phyloP scores from a whole-genome alignment of 2,113 vertebrate species.

The Casuarius casuarius region DNA sequence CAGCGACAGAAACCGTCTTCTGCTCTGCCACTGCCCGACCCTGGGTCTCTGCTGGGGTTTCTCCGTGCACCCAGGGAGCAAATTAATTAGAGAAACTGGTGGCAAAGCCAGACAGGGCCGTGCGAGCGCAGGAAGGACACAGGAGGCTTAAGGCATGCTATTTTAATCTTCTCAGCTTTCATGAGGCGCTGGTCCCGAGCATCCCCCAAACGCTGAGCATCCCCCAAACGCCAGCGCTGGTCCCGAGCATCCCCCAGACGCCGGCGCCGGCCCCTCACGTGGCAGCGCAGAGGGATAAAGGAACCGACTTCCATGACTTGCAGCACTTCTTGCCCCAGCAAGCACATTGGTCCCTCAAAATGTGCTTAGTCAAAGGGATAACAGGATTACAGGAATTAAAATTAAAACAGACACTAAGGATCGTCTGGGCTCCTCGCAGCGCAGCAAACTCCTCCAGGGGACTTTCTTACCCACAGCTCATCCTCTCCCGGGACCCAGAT shows the following conservation, averaged over 20 bases:
- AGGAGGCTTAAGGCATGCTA: rapidly evolving
- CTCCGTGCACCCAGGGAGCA: not conserved
- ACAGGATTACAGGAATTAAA: not conserved
- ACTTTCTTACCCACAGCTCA: rapidly evolving
- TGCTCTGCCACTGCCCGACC: no score
- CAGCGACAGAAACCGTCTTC: no score
- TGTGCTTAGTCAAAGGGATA: not conserved
- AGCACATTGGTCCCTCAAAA: not conserved
- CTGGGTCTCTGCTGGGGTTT: not conserved
- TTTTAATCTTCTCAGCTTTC: not conserved
- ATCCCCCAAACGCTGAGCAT: no score
- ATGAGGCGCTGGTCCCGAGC: no score
- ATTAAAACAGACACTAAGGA: not conserved
- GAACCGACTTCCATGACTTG: not conserved
- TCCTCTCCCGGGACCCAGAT: not conserved
- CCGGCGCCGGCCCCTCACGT: no score
- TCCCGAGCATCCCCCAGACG: no score
- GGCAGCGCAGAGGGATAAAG: not conserved
- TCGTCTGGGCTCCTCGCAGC: not conserved
- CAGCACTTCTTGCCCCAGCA: not conserved
- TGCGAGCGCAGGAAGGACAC: no score
- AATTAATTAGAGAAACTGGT: not conserved
- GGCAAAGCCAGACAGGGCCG: rapidly evolving
- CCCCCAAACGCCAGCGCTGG: no score
- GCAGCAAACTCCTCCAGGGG: not conserved